These are phyloP conservation scores for Trichogramma pretiosum DNA, from an alignment of 1,140 invertebrate species.

Conservation along the genomic window DNA sequence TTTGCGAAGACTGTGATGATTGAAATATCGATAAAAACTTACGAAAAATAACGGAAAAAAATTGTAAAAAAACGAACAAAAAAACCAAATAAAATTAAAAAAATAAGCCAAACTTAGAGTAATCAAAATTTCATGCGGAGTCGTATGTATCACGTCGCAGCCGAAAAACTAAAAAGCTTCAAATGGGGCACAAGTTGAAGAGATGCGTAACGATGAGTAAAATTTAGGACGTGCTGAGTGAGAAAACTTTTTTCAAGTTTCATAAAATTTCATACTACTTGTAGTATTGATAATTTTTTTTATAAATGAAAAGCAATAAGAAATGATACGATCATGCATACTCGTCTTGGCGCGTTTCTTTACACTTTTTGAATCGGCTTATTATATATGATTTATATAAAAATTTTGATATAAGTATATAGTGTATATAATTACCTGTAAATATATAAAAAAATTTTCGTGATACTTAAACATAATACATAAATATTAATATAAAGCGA, in stretches of 20 bases:
- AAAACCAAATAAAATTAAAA: no score
- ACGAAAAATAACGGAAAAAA: not conserved
- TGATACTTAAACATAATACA: conserved; percentile 18
- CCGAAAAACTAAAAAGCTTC: no score
- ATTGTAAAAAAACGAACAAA: not conserved
- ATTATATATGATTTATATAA: conserved; percentile 14
- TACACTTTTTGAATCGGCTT: no score
- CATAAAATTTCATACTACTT: no score
- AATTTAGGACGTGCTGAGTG: no score
- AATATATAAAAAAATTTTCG: conserved; percentile 17
- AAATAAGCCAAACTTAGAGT: no score
- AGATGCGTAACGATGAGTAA: conserved; percentile 20
- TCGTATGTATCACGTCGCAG: no score
- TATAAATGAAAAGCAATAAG: not conserved
- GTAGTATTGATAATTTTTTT: no score
- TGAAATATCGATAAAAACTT: conserved; percentile 5
- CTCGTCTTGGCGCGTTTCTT: conserved; percentile 19
- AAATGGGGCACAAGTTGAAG: no score
- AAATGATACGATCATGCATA: not conserved
- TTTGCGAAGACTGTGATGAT: conserved; percentile 10
- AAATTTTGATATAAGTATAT: conserved; percentile 16
- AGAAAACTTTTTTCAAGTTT: no score
- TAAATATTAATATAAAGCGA: no score
- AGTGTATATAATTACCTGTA: conserved; percentile 19
- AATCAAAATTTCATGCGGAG: no score